Conservation (phyloP, 92 coral and sea anemone species). For the Palythoa grandis region DNA sequence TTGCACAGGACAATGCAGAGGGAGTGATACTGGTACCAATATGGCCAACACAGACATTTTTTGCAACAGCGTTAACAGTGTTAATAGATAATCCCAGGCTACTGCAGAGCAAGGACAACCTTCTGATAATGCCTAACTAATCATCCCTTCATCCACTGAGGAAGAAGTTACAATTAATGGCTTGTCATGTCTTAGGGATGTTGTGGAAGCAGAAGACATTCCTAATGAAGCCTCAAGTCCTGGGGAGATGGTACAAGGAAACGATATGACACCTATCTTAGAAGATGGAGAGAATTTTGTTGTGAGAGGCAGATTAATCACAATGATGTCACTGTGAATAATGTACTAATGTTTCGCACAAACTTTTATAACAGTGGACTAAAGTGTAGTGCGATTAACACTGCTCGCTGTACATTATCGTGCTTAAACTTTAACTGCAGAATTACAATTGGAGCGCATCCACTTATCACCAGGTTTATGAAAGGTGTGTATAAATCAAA, state of each 20-base stretch:
- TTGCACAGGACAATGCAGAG: no score
- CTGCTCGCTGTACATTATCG: conserved; percentile 32
- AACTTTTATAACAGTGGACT: conserved; percentile 2
- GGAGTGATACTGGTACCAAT: no score
- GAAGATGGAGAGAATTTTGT: no score
- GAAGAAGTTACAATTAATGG: no score
- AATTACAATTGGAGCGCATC: conserved; percentile 12
- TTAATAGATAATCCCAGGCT: no score
- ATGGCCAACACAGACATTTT: no score
- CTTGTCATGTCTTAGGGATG: conserved; percentile 29
- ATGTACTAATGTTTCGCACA: not conserved
- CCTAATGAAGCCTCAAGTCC: not conserved
- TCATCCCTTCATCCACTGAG: no score
- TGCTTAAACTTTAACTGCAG: not conserved
- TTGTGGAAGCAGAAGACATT: no score
- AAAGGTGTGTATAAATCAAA: conserved; percentile 10
- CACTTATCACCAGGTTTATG: conserved; percentile 24
- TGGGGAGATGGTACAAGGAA: conserved; percentile 28
- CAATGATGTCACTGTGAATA: not conserved
- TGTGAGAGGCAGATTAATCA: conserved; percentile 3
- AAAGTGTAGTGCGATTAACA: no score
- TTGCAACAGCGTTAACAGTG: no score
- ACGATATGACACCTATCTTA: not conserved
- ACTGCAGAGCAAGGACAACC: no score
- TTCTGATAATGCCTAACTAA: no score